phyloP scores from a whole-genome alignment of 2,888 invertebrate genomes.

The Scaeva pyrastri region DNA sequence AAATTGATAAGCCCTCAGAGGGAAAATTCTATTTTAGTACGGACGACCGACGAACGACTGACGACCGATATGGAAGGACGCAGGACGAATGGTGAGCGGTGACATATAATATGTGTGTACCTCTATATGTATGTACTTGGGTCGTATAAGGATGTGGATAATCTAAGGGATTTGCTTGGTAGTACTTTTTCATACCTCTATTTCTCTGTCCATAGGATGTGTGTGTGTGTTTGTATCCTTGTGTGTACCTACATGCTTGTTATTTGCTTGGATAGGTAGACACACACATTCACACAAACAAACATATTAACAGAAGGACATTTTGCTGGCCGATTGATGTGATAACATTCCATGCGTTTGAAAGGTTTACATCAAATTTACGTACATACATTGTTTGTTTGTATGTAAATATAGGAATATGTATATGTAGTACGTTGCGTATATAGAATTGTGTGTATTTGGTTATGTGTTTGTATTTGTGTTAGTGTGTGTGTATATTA shows the following conservation, averaged over 20 bases:
- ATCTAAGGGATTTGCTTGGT: constrained; percentile 63
- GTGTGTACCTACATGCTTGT: background rate
- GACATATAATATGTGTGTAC: no score
- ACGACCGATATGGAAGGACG: no score
- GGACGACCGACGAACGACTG: no score
- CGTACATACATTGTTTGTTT: no score
- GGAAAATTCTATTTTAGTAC: constrained; percentile 20
- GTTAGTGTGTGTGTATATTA: background rate
- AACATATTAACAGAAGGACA: constrained; percentile 33
- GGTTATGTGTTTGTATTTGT: background rate
- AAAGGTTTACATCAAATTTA: constrained; percentile 7
- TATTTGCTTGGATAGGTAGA: background rate
- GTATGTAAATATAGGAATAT: background rate
- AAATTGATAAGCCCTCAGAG: constrained; percentile 72
- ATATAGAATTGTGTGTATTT: background rate
- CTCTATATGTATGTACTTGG: background rate
- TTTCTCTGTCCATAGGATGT: background rate
- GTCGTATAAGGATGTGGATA: constrained; percentile 43
- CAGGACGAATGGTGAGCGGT: background rate
- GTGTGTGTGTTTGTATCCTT: background rate
- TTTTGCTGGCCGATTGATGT: constrained; percentile 26
- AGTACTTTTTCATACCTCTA: constrained; percentile 39
- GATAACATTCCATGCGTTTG: constrained; percentile 24
- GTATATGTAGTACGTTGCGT: no score
- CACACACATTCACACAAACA: background rate